Conservation (phyloP, 2,888 invertebrate species). For the Epinotia demarniana region DNA sequence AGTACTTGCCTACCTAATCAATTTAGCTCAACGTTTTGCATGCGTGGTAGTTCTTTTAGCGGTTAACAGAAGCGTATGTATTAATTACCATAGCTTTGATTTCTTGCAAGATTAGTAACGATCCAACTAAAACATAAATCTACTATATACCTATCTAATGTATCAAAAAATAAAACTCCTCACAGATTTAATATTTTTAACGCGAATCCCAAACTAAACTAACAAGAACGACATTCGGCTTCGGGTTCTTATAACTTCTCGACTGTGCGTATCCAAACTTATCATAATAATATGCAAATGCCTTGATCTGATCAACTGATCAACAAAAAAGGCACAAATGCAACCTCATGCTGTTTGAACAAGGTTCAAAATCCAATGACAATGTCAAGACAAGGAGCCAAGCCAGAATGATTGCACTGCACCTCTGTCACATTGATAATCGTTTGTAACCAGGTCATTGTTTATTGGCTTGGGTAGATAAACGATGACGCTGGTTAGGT, state of each 20-base stretch:
- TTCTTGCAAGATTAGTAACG: not conserved
- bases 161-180: not conserved
- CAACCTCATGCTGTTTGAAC: not conserved
- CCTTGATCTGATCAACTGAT: not conserved
- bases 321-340: not conserved
- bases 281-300: not conserved
- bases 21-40: not conserved
- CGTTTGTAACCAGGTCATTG: slow-evolving; percentile 25
- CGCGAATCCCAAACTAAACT: too few relatives aligned
- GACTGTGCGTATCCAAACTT: not conserved
- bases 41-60: not conserved
- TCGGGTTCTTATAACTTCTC: not conserved
- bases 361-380: not conserved
- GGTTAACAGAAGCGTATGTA: not conserved
- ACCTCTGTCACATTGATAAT: slow-evolving; percentile 15
- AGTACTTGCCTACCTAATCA: not conserved
- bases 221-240: too few relatives aligned
- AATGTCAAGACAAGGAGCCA: not conserved
- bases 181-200: not conserved
- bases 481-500: not conserved
- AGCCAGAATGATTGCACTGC: slow-evolving; percentile 3
- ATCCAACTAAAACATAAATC: not conserved
- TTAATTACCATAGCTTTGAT: not conserved
- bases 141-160: too few relatives aligned
- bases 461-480: slow-evolving; percentile 6